phyloP scores from a whole-genome alignment of 2,797 vertebrate species.

The Phaenicophaeus curvirostris region DNA sequence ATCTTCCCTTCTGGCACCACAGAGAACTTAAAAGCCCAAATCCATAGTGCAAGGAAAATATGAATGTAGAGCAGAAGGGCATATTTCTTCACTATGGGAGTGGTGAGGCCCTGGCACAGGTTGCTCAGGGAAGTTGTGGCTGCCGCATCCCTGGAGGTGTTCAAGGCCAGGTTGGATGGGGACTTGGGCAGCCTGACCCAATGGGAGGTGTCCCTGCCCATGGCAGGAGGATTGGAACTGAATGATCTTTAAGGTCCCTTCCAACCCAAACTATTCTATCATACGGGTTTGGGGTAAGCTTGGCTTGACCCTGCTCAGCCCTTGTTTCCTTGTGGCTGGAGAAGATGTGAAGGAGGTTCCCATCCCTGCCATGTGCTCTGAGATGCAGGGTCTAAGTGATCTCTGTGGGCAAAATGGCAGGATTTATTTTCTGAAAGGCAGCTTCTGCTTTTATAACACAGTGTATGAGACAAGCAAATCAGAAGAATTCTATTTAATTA shows the following conservation, averaged over 20 bases:
- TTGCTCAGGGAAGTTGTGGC: no score
- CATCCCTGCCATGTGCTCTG: accelerated
- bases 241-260: no score
- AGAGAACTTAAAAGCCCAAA: background rate
- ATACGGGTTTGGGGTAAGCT: background rate
- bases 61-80: background rate
- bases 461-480: background rate
- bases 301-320: background rate
- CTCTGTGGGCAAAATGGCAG: background rate
- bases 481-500: background rate
- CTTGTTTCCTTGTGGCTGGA: background rate
- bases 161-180: no score
- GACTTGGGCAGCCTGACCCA: no score
- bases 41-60: background rate
- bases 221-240: no score
- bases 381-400: background rate
- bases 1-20: background rate
- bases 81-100: no score
- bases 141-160: no score
- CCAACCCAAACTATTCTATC: no score
- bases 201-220: no score
- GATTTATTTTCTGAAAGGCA: background rate
- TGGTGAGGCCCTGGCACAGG: no score
- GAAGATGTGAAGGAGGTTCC: background rate
- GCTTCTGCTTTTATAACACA: background rate